Evolutionary conservation across 2,113 vertebrate species (phyloP).

Genomic region (Chlorodrepanis virens): DNA sequence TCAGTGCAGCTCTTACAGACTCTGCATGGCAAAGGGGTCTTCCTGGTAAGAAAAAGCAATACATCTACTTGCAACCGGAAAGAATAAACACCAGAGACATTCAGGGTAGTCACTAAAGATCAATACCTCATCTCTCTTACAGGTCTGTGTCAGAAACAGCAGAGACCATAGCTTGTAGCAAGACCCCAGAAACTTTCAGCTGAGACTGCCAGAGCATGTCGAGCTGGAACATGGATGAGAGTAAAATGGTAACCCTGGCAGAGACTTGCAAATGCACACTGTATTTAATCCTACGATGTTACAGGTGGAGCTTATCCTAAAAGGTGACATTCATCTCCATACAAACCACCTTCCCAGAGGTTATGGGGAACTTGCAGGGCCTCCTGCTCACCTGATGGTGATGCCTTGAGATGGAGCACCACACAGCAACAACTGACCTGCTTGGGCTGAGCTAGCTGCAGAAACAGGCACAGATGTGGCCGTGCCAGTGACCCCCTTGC

Average conservation of each 20-base stretch:
- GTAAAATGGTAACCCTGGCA: background rate
- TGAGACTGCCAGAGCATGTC: background rate
- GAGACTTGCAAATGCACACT: background rate
- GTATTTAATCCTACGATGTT: background rate
- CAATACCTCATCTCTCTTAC: background rate
- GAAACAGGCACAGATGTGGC: background rate
- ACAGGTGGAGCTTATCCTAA: background rate
- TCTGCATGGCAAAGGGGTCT: background rate
- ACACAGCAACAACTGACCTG: background rate
- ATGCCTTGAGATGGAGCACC: background rate
- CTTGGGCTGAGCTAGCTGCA: background rate
- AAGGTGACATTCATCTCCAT: background rate
- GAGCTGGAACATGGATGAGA: background rate
- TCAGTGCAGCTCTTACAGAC: background rate
- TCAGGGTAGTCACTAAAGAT: background rate
- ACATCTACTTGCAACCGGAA: background rate
- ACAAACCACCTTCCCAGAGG: background rate
- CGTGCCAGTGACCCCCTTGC: background rate
- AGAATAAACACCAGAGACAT: background rate
- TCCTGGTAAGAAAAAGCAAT: background rate
- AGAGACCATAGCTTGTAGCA: background rate
- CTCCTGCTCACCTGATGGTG: fast-evolving
- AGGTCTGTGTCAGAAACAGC: background rate
- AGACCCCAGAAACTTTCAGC: background rate
- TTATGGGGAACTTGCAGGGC: background rate